Base-by-base conservation (phyloP, 2,888 invertebrate genomes). In the Lasioglossum malachurum region DNA sequence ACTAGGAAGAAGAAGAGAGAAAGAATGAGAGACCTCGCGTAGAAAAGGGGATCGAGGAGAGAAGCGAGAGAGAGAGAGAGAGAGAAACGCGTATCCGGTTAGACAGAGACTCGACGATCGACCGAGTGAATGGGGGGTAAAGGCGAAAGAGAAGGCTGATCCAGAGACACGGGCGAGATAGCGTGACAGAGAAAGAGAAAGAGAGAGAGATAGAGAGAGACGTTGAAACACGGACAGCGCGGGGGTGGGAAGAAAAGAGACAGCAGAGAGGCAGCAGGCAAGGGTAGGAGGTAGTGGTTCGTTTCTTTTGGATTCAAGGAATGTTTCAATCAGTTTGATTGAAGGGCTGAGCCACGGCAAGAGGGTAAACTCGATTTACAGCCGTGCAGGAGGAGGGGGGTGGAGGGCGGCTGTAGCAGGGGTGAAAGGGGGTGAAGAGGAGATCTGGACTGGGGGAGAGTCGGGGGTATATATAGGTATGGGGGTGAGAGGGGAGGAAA, bases 311-410 rank as follows among this genome's bases (percentile, higher is more conserved):
- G 95, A 95, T 95, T 95, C 95, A 95, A 95, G 95, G 95, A 95
- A 95, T 95, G 95, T 95, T 95, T 95, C 95, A 95, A 95, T 95
- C 95, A 95, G 95, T 95, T 95, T 95, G 95, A 95, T 95, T 95
- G 95, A 95, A 95, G 95, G 95, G 95, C 94, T 94, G 94, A 94
- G 94, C 94, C 92, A 94, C 94, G 94, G 95, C 95, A 95, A 95
- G 95, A 95, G 95, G 95, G 95, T 95, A 95, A 95, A 95, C 95
- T 95, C 95, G 95, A 95, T 95, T 95, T 95, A 94, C 95, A 94
- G 94, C 91, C 93, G 92, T 93, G 94, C 93, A 92, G 93, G 91
- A 87, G 88, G 91, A 76, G 88, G 80, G 83, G 82, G 71, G 57
- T 57, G 75, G 79, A 57, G 86, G 57, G 81, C 57, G 44, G 75